Evolutionary conservation across 2,113 vertebrate species (phyloP).

Genomic region (Heteronetta atricapilla): DNA sequence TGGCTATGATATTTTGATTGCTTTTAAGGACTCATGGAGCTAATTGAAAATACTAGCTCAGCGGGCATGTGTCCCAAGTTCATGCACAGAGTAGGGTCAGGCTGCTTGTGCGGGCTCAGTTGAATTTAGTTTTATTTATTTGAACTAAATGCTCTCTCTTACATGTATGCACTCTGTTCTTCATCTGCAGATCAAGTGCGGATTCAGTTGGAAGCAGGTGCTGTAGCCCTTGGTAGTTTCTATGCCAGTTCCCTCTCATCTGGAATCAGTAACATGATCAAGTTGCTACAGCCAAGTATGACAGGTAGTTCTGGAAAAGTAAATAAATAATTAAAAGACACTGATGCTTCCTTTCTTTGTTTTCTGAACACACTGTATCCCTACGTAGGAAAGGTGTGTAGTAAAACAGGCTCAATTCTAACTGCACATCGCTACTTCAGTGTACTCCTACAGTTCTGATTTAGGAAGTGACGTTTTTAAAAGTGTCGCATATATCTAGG

Average conservation of each 20-base stretch:
- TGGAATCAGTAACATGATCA: constrained; percentile 86
- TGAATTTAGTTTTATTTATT: neutral
- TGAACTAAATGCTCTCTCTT: neutral
- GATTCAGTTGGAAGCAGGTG: constrained; percentile 87
- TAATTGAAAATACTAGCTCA: neutral
- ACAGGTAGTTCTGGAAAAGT: constrained; percentile 77
- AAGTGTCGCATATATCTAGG: neutral
- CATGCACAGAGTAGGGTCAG: neutral
- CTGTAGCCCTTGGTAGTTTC: constrained; percentile 84
- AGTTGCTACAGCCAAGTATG: constrained; percentile 87
- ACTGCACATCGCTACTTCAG: neutral
- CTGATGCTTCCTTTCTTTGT: neutral
- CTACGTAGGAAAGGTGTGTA: neutral
- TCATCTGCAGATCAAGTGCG: constrained; percentile 76
- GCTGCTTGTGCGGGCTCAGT: neutral
- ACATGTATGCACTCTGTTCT: neutral
- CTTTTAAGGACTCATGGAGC: neutral
- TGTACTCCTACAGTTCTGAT: neutral
- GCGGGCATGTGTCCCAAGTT: neutral
- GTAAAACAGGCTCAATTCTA: neutral
- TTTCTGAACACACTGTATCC: neutral
- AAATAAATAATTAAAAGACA: rapidly evolving
- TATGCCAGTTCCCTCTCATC: constrained; percentile 86
- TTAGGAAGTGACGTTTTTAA: neutral
- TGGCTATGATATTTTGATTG: neutral